phyloP scores from a whole-genome alignment of 2,797 vertebrate species.

The Tadarida brasiliensis region DNA sequence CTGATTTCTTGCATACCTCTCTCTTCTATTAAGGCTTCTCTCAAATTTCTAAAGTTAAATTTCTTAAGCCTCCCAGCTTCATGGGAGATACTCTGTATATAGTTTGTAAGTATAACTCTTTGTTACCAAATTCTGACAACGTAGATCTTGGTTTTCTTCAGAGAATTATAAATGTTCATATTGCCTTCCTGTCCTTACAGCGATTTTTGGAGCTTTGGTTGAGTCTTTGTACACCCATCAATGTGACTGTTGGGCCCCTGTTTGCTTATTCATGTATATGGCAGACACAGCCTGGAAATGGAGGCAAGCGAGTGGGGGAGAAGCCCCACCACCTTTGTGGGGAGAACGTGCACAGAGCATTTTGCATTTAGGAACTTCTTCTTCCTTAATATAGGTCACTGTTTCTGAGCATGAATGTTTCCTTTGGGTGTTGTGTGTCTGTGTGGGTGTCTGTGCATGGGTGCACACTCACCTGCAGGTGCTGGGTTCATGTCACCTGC shows the following conservation, averaged over 20 bases:
- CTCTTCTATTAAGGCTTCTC: background rate
- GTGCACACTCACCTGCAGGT: background rate
- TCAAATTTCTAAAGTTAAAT: background rate
- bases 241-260: background rate
- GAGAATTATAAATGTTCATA: background rate
- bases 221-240: background rate
- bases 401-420: background rate
- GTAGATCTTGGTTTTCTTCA: background rate
- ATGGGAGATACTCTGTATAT: background rate
- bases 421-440: background rate
- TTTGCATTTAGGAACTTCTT: background rate
- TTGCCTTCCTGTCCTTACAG: background rate
- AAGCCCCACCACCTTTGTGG: background rate
- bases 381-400: background rate
- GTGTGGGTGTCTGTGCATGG: background rate
- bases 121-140: background rate
- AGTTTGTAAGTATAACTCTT: conserved; percentile 36
- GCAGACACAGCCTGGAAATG: background rate
- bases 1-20: background rate
- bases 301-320: background rate
- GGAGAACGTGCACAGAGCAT: background rate
- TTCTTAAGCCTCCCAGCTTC: background rate
- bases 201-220: background rate
- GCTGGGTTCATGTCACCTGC: background rate
- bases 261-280: background rate